A percentile compares a stretch with the other conserved stretches of the same genome.
Conservation (phyloP, 1,140 invertebrate genomes). For the Batillaria attramentaria region DNA sequence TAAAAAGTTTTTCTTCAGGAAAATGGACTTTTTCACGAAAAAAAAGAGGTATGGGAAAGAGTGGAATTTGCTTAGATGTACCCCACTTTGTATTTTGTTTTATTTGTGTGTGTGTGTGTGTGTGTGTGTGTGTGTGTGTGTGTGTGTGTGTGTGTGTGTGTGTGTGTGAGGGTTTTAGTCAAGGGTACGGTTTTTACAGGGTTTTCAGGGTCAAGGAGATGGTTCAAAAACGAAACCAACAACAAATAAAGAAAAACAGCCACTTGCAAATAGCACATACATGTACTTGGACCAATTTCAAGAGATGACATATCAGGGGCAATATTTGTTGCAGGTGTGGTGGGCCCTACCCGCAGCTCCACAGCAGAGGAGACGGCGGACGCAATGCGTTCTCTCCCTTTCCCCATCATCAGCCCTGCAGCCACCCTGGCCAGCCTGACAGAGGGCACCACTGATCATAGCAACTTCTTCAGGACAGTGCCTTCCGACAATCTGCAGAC, state of each 20-base stretch:
- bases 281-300: too few relatives aligned
- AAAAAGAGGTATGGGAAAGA: too few relatives aligned
- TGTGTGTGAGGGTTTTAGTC: too few relatives aligned
- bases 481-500: slow-evolving; percentile 86
- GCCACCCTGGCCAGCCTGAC: slow-evolving; percentile 82
- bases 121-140: not conserved
- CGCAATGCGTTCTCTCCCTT: slow-evolving; percentile 37
- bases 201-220: not conserved
- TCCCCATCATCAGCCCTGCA: slow-evolving; percentile 80
- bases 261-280: too few relatives aligned
- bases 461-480: slow-evolving; percentile 85
- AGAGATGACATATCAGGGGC: too few relatives aligned
- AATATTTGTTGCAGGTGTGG: too few relatives aligned
- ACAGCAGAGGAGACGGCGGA: slow-evolving; percentile 45
- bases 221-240: not conserved
- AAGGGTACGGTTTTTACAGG: not conserved
- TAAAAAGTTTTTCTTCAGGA: too few relatives aligned
- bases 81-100: too few relatives aligned
- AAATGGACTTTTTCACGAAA: too few relatives aligned
- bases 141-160: not conserved
- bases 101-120: too few relatives aligned
- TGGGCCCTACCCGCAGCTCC: slow-evolving; percentile 53
- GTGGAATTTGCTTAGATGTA: too few relatives aligned
- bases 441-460: slow-evolving; percentile 74
- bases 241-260: too few relatives aligned